Evolutionary conservation across 2,888 invertebrate species (phyloP).

Genomic region (Copidosoma aretas): DNA sequence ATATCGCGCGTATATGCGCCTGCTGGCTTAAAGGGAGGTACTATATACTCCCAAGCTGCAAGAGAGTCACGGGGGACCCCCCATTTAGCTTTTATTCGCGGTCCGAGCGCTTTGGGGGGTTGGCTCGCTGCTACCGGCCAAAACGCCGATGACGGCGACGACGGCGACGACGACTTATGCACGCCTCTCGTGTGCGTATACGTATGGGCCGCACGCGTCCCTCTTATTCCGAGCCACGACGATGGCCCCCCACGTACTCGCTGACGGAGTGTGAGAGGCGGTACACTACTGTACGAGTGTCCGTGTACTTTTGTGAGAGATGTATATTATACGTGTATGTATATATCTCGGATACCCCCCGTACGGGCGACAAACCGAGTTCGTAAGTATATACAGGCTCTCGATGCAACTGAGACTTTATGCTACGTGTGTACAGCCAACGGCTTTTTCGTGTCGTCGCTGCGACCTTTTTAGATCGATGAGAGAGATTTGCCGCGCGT

Average conservation of each 20-base stretch:
- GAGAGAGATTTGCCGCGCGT: too few species aligned
- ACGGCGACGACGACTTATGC: background rate
- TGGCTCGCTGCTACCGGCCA: constrained; percentile 12
- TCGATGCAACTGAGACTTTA: background rate
- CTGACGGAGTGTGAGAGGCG: background rate
- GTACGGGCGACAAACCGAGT: constrained; percentile 14
- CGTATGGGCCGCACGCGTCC: constrained; percentile 8
- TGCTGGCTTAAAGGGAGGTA: constrained; percentile 5
- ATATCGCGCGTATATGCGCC: background rate
- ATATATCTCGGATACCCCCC: constrained; percentile 12
- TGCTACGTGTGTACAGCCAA: constrained; percentile 11
- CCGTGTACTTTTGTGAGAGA: background rate
- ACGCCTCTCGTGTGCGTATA: constrained; percentile 2
- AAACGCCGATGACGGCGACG: background rate
- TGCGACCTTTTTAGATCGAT: too few species aligned
- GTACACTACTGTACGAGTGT: background rate
- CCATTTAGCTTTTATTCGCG: constrained; percentile 60
- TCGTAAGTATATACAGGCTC: too few species aligned
- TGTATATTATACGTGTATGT: too few species aligned
- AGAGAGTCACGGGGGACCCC: constrained; percentile 51
- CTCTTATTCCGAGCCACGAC: background rate
- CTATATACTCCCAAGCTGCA: too few species aligned
- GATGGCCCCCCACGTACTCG: background rate
- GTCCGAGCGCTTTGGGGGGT: constrained; percentile 44
- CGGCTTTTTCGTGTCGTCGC: constrained; percentile 13